These are phyloP conservation scores for Sylvia borin DNA, from an alignment of 2,797 vertebrate species.

Conservation along the genomic window DNA sequence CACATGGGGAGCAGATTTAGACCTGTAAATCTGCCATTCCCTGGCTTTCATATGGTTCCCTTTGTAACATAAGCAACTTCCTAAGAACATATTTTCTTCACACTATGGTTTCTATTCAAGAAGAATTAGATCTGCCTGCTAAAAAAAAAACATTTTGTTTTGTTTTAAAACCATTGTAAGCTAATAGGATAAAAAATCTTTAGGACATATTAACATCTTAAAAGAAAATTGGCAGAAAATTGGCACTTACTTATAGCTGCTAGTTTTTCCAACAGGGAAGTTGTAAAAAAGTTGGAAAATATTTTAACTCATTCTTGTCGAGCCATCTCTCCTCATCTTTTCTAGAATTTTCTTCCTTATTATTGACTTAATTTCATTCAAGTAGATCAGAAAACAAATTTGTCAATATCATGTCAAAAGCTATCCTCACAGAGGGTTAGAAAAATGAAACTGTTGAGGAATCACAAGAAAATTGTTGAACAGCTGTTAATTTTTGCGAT, in stretches of 20 bases:
- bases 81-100: background rate
- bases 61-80: background rate
- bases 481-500: background rate
- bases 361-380: background rate
- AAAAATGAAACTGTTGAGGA: slow-evolving; percentile 3
- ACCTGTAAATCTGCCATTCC: background rate
- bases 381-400: background rate
- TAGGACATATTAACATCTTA: background rate
- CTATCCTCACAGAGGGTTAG: background rate
- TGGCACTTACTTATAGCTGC: background rate
- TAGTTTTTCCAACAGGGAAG: background rate
- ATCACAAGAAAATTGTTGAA: background rate
- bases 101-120: background rate
- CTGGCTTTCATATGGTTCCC: background rate
- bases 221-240: background rate
- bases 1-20: background rate
- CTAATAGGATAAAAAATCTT: background rate
- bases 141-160: background rate
- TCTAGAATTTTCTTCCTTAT: background rate
- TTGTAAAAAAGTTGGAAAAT: background rate
- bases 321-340: background rate
- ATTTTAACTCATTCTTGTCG: slow-evolving; percentile 19
- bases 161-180: background rate
- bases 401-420: background rate
- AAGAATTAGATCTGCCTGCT: background rate